These are phyloP conservation scores for Maniola jurtina DNA, from an alignment of 1,140 invertebrate species.

Conservation along the genomic window DNA sequence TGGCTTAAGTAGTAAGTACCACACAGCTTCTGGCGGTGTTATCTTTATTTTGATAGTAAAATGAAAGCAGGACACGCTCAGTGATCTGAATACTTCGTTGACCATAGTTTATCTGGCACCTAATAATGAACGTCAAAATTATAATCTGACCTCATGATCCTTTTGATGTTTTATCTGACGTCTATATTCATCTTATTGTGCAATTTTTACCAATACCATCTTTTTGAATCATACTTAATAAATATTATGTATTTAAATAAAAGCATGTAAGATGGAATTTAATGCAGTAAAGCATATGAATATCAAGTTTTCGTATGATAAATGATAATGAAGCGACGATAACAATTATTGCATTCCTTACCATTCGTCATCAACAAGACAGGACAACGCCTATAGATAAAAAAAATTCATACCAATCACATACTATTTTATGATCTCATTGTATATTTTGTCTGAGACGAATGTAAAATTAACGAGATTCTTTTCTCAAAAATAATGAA, in stretches of 20 bases:
- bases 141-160: too few relatives aligned
- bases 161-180: too few relatives aligned
- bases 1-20: not conserved
- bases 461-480: not conserved
- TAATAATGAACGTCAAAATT: too few relatives aligned
- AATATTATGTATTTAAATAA: too few relatives aligned
- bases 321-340: not conserved
- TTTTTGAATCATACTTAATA: too few relatives aligned
- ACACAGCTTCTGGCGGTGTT: constrained; percentile 3
- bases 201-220: too few relatives aligned
- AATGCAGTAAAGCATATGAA: not conserved
- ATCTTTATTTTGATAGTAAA: not conserved
- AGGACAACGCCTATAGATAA: constrained; percentile 1
- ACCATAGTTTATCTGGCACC: too few relatives aligned
- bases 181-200: too few relatives aligned
- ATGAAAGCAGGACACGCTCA: too few relatives aligned
- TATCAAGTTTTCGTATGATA: constrained; percentile 3
- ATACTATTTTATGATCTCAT: constrained; percentile 8
- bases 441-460: not conserved
- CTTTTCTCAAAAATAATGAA: not conserved
- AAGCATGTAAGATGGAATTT: not conserved
- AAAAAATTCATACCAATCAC: not conserved
- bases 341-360: constrained; percentile 4
- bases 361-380: not conserved
- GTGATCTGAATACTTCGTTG: too few relatives aligned